These are phyloP conservation scores for Thereva nobilitata DNA, from an alignment of 2,888 invertebrate genomes.

Conservation along the genomic window DNA sequence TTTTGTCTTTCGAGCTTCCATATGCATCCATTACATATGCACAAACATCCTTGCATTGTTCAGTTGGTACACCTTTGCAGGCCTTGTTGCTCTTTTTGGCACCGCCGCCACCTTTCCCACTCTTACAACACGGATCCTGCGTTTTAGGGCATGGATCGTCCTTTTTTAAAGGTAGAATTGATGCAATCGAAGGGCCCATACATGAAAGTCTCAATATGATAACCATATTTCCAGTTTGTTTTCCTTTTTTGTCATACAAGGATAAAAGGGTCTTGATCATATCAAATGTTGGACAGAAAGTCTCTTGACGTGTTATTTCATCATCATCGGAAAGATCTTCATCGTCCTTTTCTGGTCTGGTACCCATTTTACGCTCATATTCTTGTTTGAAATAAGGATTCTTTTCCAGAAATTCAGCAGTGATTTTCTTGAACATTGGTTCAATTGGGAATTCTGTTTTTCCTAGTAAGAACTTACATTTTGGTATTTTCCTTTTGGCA, in stretches of 20 bases:
- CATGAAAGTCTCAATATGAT: constrained; percentile 53
- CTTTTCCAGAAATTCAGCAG: constrained; percentile 49
- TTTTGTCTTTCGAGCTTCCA: too few relatives aligned
- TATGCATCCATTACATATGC: too few relatives aligned
- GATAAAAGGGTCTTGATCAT: constrained; percentile 52
- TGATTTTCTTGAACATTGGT: constrained; percentile 53
- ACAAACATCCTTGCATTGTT: too few relatives aligned
- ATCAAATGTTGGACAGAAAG: constrained; percentile 52
- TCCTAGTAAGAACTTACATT: constrained; percentile 55
- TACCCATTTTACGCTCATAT: background rate
- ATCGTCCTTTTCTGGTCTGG: background rate
- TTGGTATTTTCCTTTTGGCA: constrained; percentile 54
- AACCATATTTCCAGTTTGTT: constrained; percentile 54
- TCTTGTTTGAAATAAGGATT: constrained; percentile 44
- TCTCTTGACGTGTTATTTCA: constrained; percentile 47
- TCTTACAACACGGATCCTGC: too few relatives aligned
- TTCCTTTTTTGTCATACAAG: constrained; percentile 50
- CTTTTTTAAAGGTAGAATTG: constrained; percentile 49
- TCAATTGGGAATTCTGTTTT: constrained; percentile 51
- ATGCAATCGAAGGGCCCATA: constrained; percentile 53
- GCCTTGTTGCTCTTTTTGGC: too few relatives aligned
- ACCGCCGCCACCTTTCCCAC: too few relatives aligned
- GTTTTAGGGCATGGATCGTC: background rate
- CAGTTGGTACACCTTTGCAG: too few relatives aligned
- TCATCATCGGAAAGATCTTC: constrained; percentile 44